Conservation (phyloP, 2,888 invertebrate genomes). For the Nymphalis urticae region DNA sequence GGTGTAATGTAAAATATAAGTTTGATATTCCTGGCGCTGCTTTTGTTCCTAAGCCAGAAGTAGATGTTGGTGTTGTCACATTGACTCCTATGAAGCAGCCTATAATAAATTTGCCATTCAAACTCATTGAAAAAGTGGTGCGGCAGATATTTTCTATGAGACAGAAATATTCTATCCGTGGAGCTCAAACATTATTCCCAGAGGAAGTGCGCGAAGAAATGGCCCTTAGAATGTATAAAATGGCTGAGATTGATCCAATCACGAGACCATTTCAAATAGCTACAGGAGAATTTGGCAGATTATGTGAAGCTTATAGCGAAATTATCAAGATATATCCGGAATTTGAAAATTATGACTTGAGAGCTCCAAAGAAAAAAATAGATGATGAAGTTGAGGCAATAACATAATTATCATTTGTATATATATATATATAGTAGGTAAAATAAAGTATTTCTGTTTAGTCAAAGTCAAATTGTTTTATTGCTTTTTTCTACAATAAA, state of each 20-base stretch:
- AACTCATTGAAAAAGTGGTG: constrained; percentile 93
- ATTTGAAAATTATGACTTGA: constrained; percentile 85
- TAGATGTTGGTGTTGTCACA: constrained; percentile 97
- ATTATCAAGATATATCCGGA: constrained; percentile 86
- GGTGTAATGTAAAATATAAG: constrained; percentile 90
- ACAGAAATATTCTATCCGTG: constrained; percentile 89
- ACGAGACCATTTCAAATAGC: constrained; percentile 87
- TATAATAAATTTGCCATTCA: constrained; percentile 88
- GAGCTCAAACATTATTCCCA: constrained; percentile 89
- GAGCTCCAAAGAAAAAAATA: constrained; percentile 74
- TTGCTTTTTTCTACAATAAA: constrained; percentile 9
- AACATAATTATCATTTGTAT: constrained; percentile 44
- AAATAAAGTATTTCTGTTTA: constrained; percentile 38
- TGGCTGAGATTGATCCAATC: constrained; percentile 87
- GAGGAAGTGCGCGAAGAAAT: constrained; percentile 84
- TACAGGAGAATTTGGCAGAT: constrained; percentile 88
- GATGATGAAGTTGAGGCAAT: constrained; percentile 42
- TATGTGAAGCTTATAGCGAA: constrained; percentile 89
- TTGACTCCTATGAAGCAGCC: constrained; percentile 90
- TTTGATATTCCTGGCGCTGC: constrained; percentile 94
- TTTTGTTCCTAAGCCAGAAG: constrained; percentile 97
- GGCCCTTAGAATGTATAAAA: constrained; percentile 84
- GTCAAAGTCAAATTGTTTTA: constrained; percentile 24
- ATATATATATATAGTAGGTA: constrained; percentile 51
- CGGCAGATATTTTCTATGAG: constrained; percentile 93